Evolutionary conservation across 35 echinoderm and acorn worm species (phyloP).

Genomic region (Stichopus chloronotus): DNA sequence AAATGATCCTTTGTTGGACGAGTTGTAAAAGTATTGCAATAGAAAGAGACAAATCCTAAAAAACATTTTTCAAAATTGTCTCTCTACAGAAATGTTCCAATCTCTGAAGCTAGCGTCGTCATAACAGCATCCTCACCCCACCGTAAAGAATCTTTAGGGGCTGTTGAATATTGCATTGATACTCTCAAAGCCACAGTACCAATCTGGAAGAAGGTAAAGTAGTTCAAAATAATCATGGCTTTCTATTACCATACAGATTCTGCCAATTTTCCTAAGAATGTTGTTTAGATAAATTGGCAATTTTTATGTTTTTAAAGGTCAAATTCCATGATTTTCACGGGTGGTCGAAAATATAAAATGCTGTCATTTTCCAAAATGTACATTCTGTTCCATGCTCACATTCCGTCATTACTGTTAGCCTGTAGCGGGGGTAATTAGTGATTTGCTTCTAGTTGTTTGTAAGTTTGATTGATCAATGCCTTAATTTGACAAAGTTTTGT

Average conservation of each 20-base stretch:
- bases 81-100: constrained; percentile 78
- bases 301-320: not conserved
- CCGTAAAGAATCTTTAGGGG: constrained; percentile 81
- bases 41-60: not conserved
- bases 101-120: constrained; percentile 90
- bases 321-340: too few relatives aligned
- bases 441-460: too few relatives aligned
- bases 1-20: too few relatives aligned
- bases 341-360: too few relatives aligned
- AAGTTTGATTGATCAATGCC: too few relatives aligned
- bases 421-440: too few relatives aligned
- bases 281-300: not conserved
- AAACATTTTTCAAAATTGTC: not conserved
- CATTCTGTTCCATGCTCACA: too few relatives aligned
- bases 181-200: constrained; percentile 93
- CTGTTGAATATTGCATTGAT: constrained; percentile 95
- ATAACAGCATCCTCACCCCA: constrained; percentile 90
- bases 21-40: not conserved
- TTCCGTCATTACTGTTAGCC: too few relatives aligned
- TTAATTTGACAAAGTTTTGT: too few relatives aligned
- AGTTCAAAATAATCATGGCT: not conserved
- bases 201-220: constrained; percentile 98
- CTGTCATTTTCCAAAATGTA: too few relatives aligned
- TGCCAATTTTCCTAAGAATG: not conserved
- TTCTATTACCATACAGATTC: not conserved